Evolutionary conservation across 2,797 vertebrate genomes (phyloP).

Genomic region (Brachyalestes nurse): DNA sequence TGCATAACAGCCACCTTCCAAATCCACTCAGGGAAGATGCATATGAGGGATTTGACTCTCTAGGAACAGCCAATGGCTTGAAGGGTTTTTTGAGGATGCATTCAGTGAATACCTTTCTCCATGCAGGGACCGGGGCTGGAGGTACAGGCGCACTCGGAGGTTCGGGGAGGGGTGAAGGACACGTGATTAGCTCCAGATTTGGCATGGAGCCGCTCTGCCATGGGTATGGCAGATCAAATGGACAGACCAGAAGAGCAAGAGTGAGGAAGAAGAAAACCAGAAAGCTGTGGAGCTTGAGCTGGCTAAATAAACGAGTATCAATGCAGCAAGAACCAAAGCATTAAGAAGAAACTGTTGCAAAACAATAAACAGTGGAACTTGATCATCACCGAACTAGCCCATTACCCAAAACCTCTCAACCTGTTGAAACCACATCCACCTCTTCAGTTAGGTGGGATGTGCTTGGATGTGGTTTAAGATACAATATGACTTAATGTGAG

Average conservation of each 20-base stretch:
- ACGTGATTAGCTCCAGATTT: slow-evolving; percentile 67
- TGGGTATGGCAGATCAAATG: slow-evolving; percentile 37
- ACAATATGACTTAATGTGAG: no score
- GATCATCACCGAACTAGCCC: no score
- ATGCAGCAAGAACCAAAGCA: background rate
- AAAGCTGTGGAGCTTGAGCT: background rate
- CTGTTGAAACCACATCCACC: no score
- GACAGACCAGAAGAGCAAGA: background rate
- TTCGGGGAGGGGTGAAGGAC: slow-evolving; percentile 69
- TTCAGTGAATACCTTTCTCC: slow-evolving; percentile 87
- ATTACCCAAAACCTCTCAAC: no score
- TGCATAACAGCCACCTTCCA: background rate
- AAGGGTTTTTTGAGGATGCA: background rate
- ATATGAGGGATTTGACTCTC: background rate
- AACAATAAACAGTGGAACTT: no score
- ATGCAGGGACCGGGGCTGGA: slow-evolving; percentile 73
- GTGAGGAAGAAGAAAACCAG: background rate
- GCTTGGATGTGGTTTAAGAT: no score
- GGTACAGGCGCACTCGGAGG: slow-evolving; percentile 72
- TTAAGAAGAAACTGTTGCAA: no score
- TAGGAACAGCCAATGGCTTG: background rate
- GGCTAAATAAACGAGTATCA: background rate
- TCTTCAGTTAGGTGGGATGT: no score
- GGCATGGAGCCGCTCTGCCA: slow-evolving; percentile 69
- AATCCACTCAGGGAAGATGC: background rate